These are phyloP conservation scores for Amblyteles armatorius DNA, from an alignment of 2,888 invertebrate genomes.

Conservation along the genomic window DNA sequence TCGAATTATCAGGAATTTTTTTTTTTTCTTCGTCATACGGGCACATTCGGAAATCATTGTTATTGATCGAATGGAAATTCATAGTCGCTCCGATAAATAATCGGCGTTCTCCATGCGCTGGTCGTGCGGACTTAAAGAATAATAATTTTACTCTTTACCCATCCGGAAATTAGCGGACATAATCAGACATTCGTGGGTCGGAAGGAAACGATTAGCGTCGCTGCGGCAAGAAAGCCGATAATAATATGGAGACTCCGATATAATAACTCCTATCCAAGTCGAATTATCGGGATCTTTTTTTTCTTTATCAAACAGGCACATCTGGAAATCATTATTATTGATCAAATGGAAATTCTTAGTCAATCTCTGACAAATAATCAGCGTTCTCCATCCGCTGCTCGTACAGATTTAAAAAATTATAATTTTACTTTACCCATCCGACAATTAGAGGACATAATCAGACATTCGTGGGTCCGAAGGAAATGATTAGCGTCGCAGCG, in stretches of 20 bases:
- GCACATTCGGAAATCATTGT: slow-evolving; percentile 24
- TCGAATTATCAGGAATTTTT: slow-evolving; percentile 39
- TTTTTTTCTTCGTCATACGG: not conserved
- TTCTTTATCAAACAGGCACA: not conserved
- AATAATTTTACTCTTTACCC: not conserved
- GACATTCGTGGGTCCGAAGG: slow-evolving; percentile 17
- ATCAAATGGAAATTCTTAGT: not conserved
- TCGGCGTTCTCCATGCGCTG: not conserved
- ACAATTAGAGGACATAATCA: not conserved
- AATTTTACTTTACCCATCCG: not conserved
- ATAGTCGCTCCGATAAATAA: not conserved
- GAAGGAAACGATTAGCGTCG: slow-evolving; percentile 32
- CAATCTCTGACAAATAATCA: not conserved
- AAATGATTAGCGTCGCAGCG: slow-evolving; percentile 35
- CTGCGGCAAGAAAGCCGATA: slow-evolving; percentile 37
- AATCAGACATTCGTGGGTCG: not conserved
- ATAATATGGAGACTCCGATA: slow-evolving; percentile 48
- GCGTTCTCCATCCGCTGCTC: not conserved
- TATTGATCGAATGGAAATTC: slow-evolving; percentile 12
- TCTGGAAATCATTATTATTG: slow-evolving; percentile 40
- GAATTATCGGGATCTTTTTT: slow-evolving; percentile 37
- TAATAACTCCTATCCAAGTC: slow-evolving; percentile 39
- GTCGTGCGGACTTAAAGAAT: not conserved
- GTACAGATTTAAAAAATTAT: not conserved
- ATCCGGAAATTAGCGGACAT: not conserved